These are phyloP conservation scores for Mastomys coucha DNA, from an alignment of 2,113 vertebrate genomes.

Conservation along the genomic window DNA sequence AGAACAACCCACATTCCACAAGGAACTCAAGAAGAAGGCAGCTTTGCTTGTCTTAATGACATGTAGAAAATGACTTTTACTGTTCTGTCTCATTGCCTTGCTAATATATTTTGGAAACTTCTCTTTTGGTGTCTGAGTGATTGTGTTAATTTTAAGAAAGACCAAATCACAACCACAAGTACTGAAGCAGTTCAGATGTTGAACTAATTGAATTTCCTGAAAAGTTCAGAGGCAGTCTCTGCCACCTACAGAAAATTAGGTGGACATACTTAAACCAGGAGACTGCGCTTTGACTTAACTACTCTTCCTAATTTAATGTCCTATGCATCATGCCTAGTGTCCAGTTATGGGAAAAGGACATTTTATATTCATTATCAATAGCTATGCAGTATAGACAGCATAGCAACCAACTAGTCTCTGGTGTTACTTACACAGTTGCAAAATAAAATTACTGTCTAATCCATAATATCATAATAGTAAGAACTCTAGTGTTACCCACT, in stretches of 20 bases:
- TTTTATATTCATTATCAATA: not conserved
- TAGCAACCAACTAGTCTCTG: not conserved
- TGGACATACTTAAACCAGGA: not conserved
- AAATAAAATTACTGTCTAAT: not conserved
- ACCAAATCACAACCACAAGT: not conserved
- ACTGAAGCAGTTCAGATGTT: not conserved
- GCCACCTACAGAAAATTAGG: not conserved
- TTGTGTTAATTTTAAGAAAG: not conserved
- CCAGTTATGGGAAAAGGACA: not conserved
- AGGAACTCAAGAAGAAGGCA: too few species aligned
- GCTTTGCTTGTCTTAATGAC: not conserved
- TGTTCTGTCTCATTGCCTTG: not conserved
- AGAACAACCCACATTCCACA: too few species aligned
- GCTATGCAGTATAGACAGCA: not conserved
- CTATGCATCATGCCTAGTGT: not conserved
- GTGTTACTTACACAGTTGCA: not conserved
- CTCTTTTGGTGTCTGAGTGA: not conserved
- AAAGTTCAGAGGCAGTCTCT: not conserved
- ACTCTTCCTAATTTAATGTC: not conserved
- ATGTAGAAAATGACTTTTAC: not conserved
- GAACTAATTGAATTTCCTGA: not conserved
- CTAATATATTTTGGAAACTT: not conserved
- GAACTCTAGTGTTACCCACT: not conserved
- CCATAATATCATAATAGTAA: not conserved
- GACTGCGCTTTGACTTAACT: not conserved